phyloP scores from a whole-genome alignment of 2,888 invertebrate species.

The Drosophila anceps region DNA sequence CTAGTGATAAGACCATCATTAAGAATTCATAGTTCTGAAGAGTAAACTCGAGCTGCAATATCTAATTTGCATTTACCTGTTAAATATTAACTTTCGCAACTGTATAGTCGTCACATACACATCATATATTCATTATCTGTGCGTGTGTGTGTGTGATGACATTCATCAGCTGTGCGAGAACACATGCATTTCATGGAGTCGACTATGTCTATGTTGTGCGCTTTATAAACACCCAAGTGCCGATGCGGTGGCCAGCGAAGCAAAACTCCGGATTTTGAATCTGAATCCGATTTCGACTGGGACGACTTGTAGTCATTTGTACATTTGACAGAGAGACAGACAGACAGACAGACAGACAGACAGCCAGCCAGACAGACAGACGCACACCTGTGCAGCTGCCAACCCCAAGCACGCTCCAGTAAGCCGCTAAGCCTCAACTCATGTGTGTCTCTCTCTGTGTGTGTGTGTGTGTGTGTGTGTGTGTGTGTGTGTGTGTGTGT shows the following conservation, averaged over 20 bases:
- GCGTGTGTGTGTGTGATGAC: not conserved
- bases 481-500: too few species aligned
- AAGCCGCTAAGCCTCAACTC: slow-evolving; percentile 28
- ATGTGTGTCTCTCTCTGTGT: too few species aligned
- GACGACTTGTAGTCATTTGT: slow-evolving; percentile 39
- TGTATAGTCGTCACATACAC: not conserved
- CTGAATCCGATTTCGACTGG: slow-evolving; percentile 22
- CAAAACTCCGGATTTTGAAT: slow-evolving; percentile 28
- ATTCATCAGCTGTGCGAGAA: slow-evolving; percentile 16
- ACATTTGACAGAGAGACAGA: slow-evolving; percentile 33
- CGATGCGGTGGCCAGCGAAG: slow-evolving; percentile 35
- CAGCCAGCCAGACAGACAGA: slow-evolving; percentile 28
- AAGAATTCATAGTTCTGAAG: not conserved
- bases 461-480: too few species aligned
- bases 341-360: slow-evolving; percentile 31
- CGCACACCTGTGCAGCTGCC: slow-evolving; percentile 39
- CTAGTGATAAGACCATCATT: not conserved
- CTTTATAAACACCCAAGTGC: slow-evolving; percentile 13
- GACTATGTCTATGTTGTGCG: slow-evolving; percentile 8
- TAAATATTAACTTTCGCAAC: not conserved
- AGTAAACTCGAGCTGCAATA: not conserved
- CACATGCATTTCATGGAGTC: slow-evolving; percentile 2
- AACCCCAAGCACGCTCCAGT: slow-evolving; percentile 51
- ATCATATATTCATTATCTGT: not conserved
- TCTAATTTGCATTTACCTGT: not conserved